phyloP scores from a whole-genome alignment of 2,113 vertebrate species.

The Eubucco bourcierii region DNA sequence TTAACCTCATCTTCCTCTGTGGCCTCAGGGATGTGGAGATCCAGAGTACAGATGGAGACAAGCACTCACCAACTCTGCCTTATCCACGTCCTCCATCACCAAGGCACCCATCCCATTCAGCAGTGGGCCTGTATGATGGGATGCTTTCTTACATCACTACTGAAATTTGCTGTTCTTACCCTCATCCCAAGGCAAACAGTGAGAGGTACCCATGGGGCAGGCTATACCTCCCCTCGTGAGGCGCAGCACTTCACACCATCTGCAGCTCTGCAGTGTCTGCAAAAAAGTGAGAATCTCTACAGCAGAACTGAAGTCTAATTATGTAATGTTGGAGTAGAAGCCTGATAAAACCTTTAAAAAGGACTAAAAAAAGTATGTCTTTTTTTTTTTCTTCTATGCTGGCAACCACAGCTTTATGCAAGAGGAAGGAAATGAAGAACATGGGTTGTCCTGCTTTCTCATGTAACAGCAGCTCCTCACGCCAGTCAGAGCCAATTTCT shows the following conservation, averaged over 20 bases:
- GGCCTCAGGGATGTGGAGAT: too few species aligned
- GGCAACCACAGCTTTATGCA: background rate
- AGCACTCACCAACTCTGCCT: too few species aligned
- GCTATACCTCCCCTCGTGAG: background rate
- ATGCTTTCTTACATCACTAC: background rate
- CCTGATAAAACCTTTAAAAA: background rate
- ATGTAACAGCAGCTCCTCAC: background rate
- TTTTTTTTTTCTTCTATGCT: background rate
- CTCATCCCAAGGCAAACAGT: background rate
- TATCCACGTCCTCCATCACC: too few species aligned
- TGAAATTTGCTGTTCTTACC: background rate
- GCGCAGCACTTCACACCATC: background rate
- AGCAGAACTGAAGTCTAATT: background rate
- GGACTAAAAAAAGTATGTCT: background rate
- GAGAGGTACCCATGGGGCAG: rapidly evolving
- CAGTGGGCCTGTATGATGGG: too few species aligned
- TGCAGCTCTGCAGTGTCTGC: background rate
- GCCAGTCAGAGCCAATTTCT: background rate
- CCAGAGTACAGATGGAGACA: too few species aligned
- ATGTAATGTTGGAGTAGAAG: background rate
- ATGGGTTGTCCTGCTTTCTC: background rate
- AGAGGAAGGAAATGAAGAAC: conserved; percentile 68
- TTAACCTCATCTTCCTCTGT: too few species aligned
- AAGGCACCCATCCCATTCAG: too few species aligned
- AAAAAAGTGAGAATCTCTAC: background rate